Base-by-base conservation (phyloP, 2,113 vertebrate species). In the Gasterosteus nipponicus region DNA sequence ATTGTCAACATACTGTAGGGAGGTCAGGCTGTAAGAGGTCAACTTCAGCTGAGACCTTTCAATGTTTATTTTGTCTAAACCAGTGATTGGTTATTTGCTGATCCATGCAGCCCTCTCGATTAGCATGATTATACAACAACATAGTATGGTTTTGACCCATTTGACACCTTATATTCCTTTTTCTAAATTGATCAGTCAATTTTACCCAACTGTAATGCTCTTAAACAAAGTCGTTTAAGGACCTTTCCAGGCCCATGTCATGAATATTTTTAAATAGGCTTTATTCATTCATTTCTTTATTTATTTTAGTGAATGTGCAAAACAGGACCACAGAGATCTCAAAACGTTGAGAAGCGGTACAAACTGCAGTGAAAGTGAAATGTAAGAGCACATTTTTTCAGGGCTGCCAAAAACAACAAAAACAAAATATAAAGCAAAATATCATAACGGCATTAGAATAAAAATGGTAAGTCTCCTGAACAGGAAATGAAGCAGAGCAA, bases 321-420 rank as follows among this genome's bases (percentile, higher is more conserved):
- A 46, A 19, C 15, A 19, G 19, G 51, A 26, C 22, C 10, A 42
- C 35, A 73, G 33, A 68, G n/a, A 70, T 60, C 35, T 78, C 51
- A 54, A 54, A 73, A 46, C 51, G n/a, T 26, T 81, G 56, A 73
- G 31, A 42, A 16, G 42, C 47, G 31, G 31, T 74, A 60, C 10
- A 77, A 77, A 75, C 51, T 68, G 39, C 39, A 26, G 11, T 38
- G 77, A 5, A 70, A 59, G 64, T 76, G 22, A 73, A 31, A 58
- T 29, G 59, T 18, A 26, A 35, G 72, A 35, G 7, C 41, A 51
- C 31, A 66, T 77, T 57, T 64, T 56, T 49, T 77, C 10, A 1
- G 2, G n/a, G 44, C 31, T 42, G 67, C 39, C 51, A 78, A 76
- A 77, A 77, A 39, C 29, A 33, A 73, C 11, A 35, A 46, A 82